Evolutionary conservation across 2,797 vertebrate genomes (phyloP).

Genomic region (Zalophus californianus): DNA sequence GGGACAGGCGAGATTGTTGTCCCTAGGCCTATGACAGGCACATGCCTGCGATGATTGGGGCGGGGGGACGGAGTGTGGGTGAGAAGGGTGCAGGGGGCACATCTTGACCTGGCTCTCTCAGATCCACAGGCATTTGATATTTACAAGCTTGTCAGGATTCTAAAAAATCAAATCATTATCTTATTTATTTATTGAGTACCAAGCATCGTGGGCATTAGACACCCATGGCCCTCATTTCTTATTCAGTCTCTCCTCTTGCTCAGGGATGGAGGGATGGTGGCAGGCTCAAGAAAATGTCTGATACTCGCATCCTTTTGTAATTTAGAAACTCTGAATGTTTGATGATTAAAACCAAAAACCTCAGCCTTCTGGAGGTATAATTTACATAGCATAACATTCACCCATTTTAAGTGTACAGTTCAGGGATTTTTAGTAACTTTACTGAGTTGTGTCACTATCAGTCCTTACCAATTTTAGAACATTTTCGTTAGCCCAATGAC

Average conservation of each 20-base stretch:
- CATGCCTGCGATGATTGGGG: background rate
- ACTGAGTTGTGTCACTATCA: background rate
- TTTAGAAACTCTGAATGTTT: background rate
- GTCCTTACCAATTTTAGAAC: background rate
- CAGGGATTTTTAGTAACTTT: background rate
- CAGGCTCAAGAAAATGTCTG: fast-evolving
- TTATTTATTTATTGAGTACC: background rate
- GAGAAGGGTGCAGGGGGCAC: background rate
- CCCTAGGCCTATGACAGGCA: background rate
- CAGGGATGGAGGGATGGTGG: background rate
- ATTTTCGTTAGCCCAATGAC: background rate
- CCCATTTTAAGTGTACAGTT: background rate
- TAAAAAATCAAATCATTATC: background rate
- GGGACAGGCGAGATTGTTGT: fast-evolving
- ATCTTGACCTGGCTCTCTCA: background rate
- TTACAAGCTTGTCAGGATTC: background rate
- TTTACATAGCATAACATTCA: background rate
- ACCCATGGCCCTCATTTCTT: background rate
- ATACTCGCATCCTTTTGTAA: background rate
- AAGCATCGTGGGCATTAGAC: background rate
- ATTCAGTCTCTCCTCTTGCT: background rate
- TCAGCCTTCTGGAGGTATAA: background rate
- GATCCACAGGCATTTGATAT: background rate
- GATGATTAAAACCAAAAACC: background rate
- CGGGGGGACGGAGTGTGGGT: fast-evolving